phyloP scores from a whole-genome alignment of 2,113 vertebrate genomes.

The Pachyramphus minor region DNA sequence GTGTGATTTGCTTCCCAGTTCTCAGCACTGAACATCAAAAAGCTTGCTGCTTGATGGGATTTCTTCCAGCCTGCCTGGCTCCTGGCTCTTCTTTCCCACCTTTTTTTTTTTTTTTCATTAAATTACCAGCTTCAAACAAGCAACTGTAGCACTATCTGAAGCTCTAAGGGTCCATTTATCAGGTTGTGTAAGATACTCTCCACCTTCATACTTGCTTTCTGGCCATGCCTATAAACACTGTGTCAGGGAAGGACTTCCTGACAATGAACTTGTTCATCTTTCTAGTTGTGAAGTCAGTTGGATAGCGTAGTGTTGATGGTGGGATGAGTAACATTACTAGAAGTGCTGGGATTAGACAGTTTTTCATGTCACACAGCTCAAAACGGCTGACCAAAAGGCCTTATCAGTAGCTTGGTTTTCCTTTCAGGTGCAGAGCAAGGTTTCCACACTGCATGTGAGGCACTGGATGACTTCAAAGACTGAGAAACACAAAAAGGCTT shows the following conservation, averaged over 20 bases:
- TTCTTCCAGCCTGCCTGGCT: not conserved
- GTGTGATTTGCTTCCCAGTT: not conserved
- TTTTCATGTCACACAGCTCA: not conserved
- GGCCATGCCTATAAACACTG: not conserved
- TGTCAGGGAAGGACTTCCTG: not conserved
- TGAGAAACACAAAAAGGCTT: slow-evolving; percentile 42
- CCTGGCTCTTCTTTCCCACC: not conserved
- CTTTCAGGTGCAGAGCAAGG: slow-evolving; percentile 4
- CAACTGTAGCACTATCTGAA: not conserved
- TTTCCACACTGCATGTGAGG: not conserved
- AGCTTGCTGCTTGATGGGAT: not conserved
- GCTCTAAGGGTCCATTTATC: not conserved
- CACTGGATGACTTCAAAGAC: slow-evolving; percentile 28
- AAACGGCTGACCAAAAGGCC: not conserved
- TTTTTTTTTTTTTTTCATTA: not conserved
- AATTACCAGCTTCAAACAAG: not conserved
- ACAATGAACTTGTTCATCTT: not conserved
- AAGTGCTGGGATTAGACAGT: not conserved
- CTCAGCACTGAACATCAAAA: not conserved
- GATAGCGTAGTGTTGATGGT: not conserved
- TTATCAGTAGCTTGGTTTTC: not conserved
- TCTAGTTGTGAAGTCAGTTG: not conserved
- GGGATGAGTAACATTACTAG: not conserved
- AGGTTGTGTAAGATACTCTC: not conserved
- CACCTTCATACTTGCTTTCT: not conserved